phyloP scores from a whole-genome alignment of 1,140 invertebrate species.

The Ceratoteleas bidentatus region DNA sequence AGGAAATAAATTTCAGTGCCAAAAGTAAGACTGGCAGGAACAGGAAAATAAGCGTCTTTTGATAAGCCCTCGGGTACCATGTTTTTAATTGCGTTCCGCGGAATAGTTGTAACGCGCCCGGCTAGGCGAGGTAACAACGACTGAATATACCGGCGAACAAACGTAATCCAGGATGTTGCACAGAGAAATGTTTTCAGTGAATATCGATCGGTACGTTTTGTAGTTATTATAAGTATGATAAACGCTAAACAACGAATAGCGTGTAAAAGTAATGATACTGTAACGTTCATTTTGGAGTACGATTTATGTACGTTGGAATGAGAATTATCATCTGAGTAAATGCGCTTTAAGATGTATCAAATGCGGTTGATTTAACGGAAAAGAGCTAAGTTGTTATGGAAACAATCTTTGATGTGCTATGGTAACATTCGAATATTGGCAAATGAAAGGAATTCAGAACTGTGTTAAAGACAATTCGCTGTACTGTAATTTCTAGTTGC shows the following conservation, averaged over 20 bases:
- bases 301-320: too few species aligned
- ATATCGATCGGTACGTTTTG: conserved; percentile 27
- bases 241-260: not conserved
- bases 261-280: not conserved
- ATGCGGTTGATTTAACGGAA: too few species aligned
- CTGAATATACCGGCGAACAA: conserved; percentile 19
- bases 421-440: too few species aligned
- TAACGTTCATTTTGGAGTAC: not conserved
- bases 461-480: too few species aligned
- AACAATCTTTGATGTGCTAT: too few species aligned
- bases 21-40: conserved; percentile 29
- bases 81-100: conserved; percentile 26
- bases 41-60: conserved; percentile 34
- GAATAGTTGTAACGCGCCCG: conserved; percentile 15
- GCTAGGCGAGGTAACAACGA: conserved; percentile 10
- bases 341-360: too few species aligned
- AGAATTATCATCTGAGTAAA: too few species aligned
- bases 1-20: conserved; percentile 29
- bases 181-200: conserved; percentile 23
- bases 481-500: too few species aligned
- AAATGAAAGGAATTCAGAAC: too few species aligned
- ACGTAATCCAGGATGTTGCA: conserved; percentile 29
- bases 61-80: conserved; percentile 11
- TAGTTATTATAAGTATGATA: conserved; percentile 14
- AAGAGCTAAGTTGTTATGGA: too few species aligned